Evolutionary conservation across 2,797 vertebrate species (phyloP).

Genomic region (Buceros bicornis): DNA sequence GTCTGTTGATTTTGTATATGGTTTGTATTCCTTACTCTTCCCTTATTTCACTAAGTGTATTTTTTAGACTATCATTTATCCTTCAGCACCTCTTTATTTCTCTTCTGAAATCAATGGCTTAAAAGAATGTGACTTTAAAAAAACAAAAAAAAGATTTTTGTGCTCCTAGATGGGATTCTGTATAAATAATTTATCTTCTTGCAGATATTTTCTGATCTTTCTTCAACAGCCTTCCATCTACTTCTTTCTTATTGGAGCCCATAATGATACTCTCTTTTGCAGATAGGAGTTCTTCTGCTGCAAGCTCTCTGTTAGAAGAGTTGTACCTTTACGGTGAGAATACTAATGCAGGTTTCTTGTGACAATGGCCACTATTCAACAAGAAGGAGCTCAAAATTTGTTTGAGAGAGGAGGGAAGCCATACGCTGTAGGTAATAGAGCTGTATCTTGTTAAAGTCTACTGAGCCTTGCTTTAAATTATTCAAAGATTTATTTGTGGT

Average conservation of each 20-base stretch:
- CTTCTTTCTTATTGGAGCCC: not conserved
- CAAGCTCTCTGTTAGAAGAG: not conserved
- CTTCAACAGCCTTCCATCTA: not conserved
- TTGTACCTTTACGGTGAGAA: not conserved
- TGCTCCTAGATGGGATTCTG: slow-evolving; percentile 17
- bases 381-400: not conserved
- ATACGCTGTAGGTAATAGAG: not conserved
- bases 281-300: slow-evolving; percentile 3
- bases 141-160: not conserved
- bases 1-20: not conserved
- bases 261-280: not conserved
- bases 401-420: not conserved
- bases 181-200: slow-evolving; percentile 47
- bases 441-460: not conserved
- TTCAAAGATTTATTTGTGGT: not conserved
- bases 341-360: not conserved
- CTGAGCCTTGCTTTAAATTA: not conserved
- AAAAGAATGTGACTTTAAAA: not conserved
- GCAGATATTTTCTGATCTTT: not conserved
- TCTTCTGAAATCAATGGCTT: not conserved
- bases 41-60: not conserved
- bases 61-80: not conserved
- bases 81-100: slow-evolving; percentile 34
- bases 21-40: not conserved
- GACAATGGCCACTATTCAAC: not conserved